Conservation (phyloP, 2,797 vertebrate genomes). For the Furcifer pardalis region DNA sequence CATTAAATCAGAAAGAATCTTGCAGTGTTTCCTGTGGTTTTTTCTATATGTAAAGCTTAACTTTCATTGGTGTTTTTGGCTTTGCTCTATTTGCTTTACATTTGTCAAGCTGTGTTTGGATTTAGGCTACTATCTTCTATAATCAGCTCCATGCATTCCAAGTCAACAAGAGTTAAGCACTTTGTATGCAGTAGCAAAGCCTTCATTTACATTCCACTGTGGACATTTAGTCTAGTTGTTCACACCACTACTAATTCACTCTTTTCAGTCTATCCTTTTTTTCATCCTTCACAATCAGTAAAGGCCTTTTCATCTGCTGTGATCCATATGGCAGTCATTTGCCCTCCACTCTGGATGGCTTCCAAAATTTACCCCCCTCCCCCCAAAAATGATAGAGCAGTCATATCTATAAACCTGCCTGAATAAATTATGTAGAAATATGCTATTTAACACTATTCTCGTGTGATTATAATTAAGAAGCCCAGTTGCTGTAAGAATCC, state of each 20-base stretch:
- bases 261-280: neutral
- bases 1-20: neutral
- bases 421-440: neutral
- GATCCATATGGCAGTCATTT: slow-evolving; percentile 37
- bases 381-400: neutral
- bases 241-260: slow-evolving; percentile 1
- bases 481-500: slow-evolving; percentile 7
- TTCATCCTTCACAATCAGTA: neutral
- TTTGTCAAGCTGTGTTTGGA: slow-evolving; percentile 3
- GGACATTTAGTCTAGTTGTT: slow-evolving; percentile 29
- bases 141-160: neutral
- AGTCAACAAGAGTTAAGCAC: neutral
- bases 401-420: slow-evolving; percentile 27
- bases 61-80: neutral
- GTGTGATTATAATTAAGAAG: neutral
- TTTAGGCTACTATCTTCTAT: neutral
- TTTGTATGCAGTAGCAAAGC: neutral
- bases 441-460: neutral
- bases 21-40: neutral
- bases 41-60: neutral
- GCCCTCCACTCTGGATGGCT: slow-evolving; percentile 8
- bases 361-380: neutral
- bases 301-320: slow-evolving; percentile 33
- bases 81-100: slow-evolving; percentile 1
- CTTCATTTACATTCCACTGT: slow-evolving; percentile 27